Conservation (phyloP, 2,888 invertebrate species). For the Ennomos fuscantarius region DNA sequence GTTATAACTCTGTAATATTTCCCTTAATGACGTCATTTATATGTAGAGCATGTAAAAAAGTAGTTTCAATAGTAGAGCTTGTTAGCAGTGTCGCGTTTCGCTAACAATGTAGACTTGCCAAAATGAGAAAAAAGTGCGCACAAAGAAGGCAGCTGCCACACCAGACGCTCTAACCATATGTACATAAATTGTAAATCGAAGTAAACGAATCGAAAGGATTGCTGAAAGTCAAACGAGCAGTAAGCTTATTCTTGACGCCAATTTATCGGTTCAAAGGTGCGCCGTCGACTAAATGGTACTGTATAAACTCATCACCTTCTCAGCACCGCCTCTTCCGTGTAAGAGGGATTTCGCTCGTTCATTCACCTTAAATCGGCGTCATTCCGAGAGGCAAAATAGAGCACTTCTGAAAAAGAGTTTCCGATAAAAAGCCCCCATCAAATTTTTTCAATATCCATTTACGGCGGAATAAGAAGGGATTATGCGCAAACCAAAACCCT, state of each 20-base stretch:
- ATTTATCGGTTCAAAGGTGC: conserved; percentile 77
- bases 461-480: conserved; percentile 78
- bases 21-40: no score
- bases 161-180: conserved; percentile 39
- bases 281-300: conserved; percentile 76
- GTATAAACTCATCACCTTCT: conserved; percentile 81
- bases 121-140: conserved; percentile 34
- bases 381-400: conserved; percentile 80
- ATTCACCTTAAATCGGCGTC: conserved; percentile 83
- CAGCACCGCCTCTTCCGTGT: conserved; percentile 82
- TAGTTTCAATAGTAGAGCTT: conserved; percentile 12
- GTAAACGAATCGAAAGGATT: conserved; percentile 56
- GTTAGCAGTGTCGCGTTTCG: conserved; percentile 18
- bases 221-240: conserved; percentile 57
- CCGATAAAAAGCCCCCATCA: conserved; percentile 77
- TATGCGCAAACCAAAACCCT: conserved; percentile 74
- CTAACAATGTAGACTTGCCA: conserved; percentile 30
- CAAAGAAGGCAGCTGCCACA: conserved; percentile 31
- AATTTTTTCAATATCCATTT: conserved; percentile 82
- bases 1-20: no score
- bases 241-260: conserved; percentile 66
- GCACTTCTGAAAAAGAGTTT: conserved; percentile 77
- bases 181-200: conserved; percentile 42
- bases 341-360: conserved; percentile 79
- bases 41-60: background rate